Evolutionary conservation across 2,888 invertebrate species (phyloP).

Genomic region (Halocaridina rubra): DNA sequence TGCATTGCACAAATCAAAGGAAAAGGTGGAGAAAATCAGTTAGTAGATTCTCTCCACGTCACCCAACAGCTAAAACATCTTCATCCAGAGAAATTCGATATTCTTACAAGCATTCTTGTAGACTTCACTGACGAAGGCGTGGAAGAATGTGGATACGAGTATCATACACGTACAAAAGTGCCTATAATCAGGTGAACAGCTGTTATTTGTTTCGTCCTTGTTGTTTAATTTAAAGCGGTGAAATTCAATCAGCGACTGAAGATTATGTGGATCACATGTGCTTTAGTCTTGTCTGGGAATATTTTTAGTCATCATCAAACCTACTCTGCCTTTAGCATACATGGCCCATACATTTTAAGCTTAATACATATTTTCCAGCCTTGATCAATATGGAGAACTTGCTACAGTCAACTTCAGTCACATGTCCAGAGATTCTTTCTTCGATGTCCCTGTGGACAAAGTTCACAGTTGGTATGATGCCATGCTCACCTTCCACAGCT

Average conservation of each 20-base stretch:
- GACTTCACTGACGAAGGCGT: not conserved
- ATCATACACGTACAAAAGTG: too few relatives aligned
- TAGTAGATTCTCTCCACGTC: not conserved
- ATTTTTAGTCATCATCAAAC: too few relatives aligned
- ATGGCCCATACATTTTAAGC: too few relatives aligned
- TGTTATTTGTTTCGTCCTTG: too few relatives aligned
- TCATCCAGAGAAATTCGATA: not conserved
- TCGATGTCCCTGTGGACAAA: conserved; percentile 71
- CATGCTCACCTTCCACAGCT: conserved; percentile 74
- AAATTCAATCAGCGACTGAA: too few relatives aligned
- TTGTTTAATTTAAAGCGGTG: too few relatives aligned
- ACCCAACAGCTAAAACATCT: not conserved
- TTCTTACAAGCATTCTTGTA: not conserved
- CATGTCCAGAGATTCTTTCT: conserved; percentile 72
- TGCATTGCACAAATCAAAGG: not conserved
- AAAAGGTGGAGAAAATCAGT: not conserved
- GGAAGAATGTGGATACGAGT: too few relatives aligned
- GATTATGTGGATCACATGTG: too few relatives aligned
- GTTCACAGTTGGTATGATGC: conserved; percentile 79
- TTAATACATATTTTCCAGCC: not conserved
- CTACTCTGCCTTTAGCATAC: too few relatives aligned
- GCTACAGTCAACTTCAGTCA: conserved; percentile 73
- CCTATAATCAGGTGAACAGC: too few relatives aligned
- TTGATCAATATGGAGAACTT: not conserved
- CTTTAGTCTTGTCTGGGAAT: too few relatives aligned